Evolutionary conservation across 2,888 invertebrate genomes (phyloP).

Genomic region (Anoncus sp.): DNA sequence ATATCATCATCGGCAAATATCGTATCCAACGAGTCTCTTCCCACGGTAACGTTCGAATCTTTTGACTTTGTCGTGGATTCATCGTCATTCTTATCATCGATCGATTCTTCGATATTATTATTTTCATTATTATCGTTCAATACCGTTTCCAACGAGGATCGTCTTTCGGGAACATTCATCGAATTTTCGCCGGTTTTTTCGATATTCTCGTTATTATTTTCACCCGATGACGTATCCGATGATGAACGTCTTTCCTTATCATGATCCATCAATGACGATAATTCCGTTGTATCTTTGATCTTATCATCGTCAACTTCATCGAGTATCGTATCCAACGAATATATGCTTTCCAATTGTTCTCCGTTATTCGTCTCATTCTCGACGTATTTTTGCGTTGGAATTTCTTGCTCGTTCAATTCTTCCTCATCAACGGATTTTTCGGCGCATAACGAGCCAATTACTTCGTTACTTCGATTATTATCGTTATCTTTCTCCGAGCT

Average conservation of each 20-base stretch:
- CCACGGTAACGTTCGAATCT: background rate
- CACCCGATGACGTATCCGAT: background rate
- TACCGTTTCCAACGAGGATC: constrained; percentile 10
- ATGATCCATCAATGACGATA: background rate
- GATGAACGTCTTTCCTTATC: constrained; percentile 5
- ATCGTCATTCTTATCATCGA: no score
- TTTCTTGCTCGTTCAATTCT: background rate
- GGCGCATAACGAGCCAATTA: background rate
- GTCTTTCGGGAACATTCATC: background rate
- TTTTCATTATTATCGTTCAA: background rate
- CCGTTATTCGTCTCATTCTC: background rate
- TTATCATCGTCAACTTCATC: background rate
- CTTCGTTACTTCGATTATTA: background rate
- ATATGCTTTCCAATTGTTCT: background rate
- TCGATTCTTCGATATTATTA: background rate
- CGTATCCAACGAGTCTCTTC: background rate
- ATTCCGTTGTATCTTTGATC: background rate
- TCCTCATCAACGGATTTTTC: background rate
- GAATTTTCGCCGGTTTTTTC: background rate
- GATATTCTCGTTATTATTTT: background rate
- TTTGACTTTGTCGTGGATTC: no score
- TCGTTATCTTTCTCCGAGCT: background rate
- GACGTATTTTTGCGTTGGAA: background rate
- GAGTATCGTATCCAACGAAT: constrained; percentile 1
- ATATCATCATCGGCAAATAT: background rate